Evolutionary conservation across 2,888 invertebrate species (phyloP).

Genomic region (Cynaeus angustus): DNA sequence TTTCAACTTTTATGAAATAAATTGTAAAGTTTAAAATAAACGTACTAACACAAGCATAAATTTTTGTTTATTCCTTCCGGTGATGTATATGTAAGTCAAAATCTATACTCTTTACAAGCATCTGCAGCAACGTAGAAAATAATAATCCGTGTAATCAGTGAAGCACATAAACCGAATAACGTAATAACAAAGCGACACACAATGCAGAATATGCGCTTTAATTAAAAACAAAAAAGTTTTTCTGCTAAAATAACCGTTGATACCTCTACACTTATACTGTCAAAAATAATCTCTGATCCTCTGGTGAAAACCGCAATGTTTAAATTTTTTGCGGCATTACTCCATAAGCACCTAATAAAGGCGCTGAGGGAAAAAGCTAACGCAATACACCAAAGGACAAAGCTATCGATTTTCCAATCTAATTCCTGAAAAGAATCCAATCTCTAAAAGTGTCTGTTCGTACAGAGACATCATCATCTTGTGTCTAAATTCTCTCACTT

Average conservation of each 20-base stretch:
- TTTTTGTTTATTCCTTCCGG: too few relatives aligned
- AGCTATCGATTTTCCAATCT: constrained; percentile 39
- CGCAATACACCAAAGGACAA: constrained; percentile 32
- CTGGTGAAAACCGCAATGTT: constrained; percentile 14
- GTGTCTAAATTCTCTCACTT: constrained; percentile 35
- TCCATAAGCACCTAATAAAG: constrained; percentile 29
- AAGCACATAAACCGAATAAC: background rate
- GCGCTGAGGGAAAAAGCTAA: constrained; percentile 18
- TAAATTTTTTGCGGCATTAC: constrained; percentile 28
- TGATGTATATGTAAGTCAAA: too few relatives aligned
- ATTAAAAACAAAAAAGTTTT: constrained; percentile 7
- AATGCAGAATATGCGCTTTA: constrained; percentile 3
- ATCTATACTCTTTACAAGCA: too few relatives aligned
- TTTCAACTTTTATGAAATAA: too few relatives aligned
- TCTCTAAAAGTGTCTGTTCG: constrained; percentile 37
- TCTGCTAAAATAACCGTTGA: background rate
- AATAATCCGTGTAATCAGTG: background rate
- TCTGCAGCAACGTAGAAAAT: background rate
- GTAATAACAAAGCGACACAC: constrained; percentile 1
- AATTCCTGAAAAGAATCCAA: constrained; percentile 41
- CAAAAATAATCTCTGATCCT: constrained; percentile 8
- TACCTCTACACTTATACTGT: background rate
- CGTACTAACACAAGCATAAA: too few relatives aligned
- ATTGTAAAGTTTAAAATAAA: too few relatives aligned
- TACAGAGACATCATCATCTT: constrained; percentile 38